Evolutionary conservation across 2,797 vertebrate species (phyloP), one percentile per base, ranked within the genome.

Genomic region (Selene dorsalis): DNA sequence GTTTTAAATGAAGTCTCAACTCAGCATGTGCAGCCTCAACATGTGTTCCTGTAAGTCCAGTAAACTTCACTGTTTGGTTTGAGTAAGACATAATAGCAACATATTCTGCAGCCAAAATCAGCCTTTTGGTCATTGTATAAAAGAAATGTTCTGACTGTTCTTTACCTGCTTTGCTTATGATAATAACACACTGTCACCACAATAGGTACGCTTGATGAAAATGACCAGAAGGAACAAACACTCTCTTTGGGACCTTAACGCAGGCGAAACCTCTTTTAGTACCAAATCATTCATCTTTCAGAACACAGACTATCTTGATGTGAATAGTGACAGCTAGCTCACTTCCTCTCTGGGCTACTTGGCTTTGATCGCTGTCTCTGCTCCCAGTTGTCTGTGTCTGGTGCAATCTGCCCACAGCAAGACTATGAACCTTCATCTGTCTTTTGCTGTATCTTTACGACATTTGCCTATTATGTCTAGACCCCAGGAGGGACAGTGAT

Each of bases 321-420:
- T 35, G 32, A 55, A 56, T 6, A 4, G 59, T 82, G 84, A 81
- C 82, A 88, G 57, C 75, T 28, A 73, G 47, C 80, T 87, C 30
- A 39, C 75, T 85, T 88, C 80, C 80, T 85, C 86, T 90, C 22
- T 43, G 75, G 87, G 86, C 84, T 68, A 68, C 83, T 84, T 87
- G 83, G 86, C 86, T 89, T 84, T 85, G 76, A 86, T 88, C 22
- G 28, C 69, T 61, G 59, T 75, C 67, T 87, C 75, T 77, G 63
- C 69, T 88, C 65, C 68, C 82, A 84, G 82, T 84, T 82, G 86
- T 90, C 83, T 77, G 79, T 77, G 80, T 55, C 73, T 9, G 5
- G 12, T 63, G 53, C 72, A 74, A 10, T 77, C 72, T 82, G 82
- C 84, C 88, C 72, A 59, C 63, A 87, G 88, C 75, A 56, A 71